These are phyloP conservation scores for Lepidonotus clava DNA, from an alignment of 2,888 invertebrate genomes.

Conservation along the genomic window DNA sequence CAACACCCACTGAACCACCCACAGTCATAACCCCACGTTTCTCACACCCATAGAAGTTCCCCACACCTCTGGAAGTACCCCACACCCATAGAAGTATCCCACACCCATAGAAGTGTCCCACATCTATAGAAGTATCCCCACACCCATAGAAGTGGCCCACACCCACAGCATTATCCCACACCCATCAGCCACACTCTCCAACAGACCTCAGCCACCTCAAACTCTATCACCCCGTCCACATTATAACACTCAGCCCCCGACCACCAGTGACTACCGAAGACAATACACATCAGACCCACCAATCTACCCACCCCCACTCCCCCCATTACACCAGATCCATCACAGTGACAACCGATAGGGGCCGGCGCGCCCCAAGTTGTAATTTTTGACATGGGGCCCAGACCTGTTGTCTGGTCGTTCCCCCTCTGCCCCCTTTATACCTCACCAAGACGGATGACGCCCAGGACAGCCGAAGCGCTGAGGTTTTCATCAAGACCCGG, in stretches of 20 bases:
- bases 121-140: too few relatives aligned
- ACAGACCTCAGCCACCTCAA: too few relatives aligned
- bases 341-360: slow-evolving; percentile 8
- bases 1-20: too few relatives aligned
- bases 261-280: neutral
- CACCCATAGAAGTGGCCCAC: too few relatives aligned
- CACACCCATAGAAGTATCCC: too few relatives aligned
- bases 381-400: slow-evolving; percentile 29
- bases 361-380: neutral
- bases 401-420: neutral
- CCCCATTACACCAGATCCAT: slow-evolving; percentile 17
- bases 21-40: too few relatives aligned
- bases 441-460: neutral
- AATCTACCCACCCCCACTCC: neutral
- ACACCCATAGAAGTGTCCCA: too few relatives aligned
- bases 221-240: neutral
- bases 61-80: too few relatives aligned
- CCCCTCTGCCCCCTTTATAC: neutral
- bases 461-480: neutral
- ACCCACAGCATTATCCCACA: too few relatives aligned
- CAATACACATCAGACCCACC: neutral
- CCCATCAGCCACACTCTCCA: too few relatives aligned
- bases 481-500: neutral
- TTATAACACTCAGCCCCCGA: too few relatives aligned
- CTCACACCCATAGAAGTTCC: too few relatives aligned